A percentile compares a stretch with the other conserved stretches of the same genome.
Evolutionary conservation across 1,140 invertebrate species (phyloP).

Genomic region (Atta cephalotes): DNA sequence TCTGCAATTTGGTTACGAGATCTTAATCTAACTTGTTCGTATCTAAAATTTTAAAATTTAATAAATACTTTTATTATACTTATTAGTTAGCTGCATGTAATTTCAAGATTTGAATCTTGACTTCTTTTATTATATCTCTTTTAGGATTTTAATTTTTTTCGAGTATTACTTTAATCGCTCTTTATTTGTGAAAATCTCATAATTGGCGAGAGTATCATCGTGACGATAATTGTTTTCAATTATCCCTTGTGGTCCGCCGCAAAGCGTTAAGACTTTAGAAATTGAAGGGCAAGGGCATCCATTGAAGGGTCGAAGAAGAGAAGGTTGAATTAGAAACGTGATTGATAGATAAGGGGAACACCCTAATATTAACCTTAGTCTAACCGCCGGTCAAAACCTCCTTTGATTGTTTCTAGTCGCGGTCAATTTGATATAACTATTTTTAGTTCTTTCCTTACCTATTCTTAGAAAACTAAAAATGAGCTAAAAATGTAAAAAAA

Average conservation of each 20-base stretch:
- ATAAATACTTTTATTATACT: neutral
- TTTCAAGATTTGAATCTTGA: neutral
- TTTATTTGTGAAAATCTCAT: constrained; percentile 24
- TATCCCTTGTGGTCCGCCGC: constrained; percentile 69
- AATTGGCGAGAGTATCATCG: constrained; percentile 65
- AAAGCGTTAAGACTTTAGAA: constrained; percentile 67
- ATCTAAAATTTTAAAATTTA: neutral
- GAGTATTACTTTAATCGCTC: neutral
- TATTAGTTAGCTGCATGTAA: neutral
- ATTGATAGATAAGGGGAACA: constrained; percentile 69
- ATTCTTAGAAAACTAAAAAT: neutral
- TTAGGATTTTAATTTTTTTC: constrained; percentile 13
- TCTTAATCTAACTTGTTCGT: neutral
- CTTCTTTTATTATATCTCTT: neutral
- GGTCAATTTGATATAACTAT: neutral
- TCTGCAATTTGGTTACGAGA: neutral
- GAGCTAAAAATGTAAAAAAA: neutral
- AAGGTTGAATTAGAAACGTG: constrained; percentile 73
- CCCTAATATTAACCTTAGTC: constrained; percentile 56
- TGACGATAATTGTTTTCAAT: constrained; percentile 69
- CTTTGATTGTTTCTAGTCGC: constrained; percentile 29
- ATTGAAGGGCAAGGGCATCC: constrained; percentile 62
- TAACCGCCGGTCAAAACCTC: constrained; percentile 36
- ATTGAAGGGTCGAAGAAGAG: constrained; percentile 75
- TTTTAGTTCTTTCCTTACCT: neutral